Evolutionary conservation across 1,140 invertebrate genomes (phyloP).

Genomic region (Laodelphax striatellus): DNA sequence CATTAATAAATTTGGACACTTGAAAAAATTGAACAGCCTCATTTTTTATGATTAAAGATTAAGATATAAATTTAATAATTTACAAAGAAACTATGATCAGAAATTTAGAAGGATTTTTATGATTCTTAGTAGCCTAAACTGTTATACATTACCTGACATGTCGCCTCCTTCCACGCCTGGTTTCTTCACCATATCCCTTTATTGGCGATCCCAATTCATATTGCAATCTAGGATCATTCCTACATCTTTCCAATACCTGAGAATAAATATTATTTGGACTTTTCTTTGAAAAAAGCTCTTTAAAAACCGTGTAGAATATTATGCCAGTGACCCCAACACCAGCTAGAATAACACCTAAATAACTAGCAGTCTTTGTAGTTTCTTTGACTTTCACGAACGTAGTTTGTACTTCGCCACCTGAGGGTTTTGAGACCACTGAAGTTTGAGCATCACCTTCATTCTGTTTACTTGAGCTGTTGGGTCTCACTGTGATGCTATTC

Average conservation of each 20-base stretch:
- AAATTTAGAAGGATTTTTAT: too few species aligned
- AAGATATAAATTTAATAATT: too few species aligned
- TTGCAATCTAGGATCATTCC: conserved; percentile 51
- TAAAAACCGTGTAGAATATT: conserved; percentile 71
- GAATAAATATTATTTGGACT: conserved; percentile 77
- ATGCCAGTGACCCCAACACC: conserved; percentile 64
- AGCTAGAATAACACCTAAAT: conserved; percentile 63
- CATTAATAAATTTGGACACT: too few species aligned
- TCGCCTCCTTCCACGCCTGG: conserved; percentile 54
- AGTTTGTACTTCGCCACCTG: conserved; percentile 39
- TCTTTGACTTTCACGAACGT: conserved; percentile 65
- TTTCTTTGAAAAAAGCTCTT: conserved; percentile 74
- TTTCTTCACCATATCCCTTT: conserved; percentile 77
- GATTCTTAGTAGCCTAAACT: too few species aligned
- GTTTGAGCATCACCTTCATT: background rate
- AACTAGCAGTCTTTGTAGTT: conserved; percentile 72
- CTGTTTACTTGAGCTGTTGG: background rate
- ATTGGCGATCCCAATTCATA: conserved; percentile 75
- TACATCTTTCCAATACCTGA: conserved; percentile 60
- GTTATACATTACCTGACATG: conserved; percentile 46
- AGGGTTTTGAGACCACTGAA: background rate
- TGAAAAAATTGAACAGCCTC: too few species aligned
- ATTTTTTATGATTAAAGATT: too few species aligned
- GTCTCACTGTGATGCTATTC: background rate
- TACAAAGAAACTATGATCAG: too few species aligned